Evolutionary conservation across 2,113 vertebrate genomes (phyloP).

Genomic region (Dipodomys merriami): DNA sequence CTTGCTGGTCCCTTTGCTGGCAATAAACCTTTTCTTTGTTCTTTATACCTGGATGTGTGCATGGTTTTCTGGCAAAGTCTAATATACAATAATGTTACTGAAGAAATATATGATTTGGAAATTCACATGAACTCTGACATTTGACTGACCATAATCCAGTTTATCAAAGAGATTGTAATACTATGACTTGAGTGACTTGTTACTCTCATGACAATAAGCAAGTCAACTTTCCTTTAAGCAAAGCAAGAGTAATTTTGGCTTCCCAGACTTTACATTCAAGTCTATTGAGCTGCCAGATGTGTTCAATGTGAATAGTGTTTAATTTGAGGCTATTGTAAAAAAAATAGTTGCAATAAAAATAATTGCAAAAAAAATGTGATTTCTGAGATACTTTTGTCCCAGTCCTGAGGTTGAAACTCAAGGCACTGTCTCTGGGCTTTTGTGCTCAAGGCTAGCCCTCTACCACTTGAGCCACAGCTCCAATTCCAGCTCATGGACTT

Average conservation of each 20-base stretch:
- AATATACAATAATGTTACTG: background rate
- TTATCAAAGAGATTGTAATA: slow-evolving; percentile 76
- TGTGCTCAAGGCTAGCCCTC: no score
- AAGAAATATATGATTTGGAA: slow-evolving; percentile 62
- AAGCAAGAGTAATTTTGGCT: slow-evolving; percentile 87
- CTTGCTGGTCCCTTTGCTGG: no score
- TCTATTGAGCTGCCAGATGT: slow-evolving; percentile 88
- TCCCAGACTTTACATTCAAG: slow-evolving; percentile 86
- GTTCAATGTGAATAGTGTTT: slow-evolving; percentile 92
- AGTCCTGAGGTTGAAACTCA: no score
- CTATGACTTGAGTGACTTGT: slow-evolving; percentile 85
- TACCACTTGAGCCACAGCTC: no score
- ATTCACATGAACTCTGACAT: slow-evolving; percentile 65
- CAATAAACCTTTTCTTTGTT: no score
- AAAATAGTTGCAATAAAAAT: no score
- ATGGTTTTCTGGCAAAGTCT: no score
- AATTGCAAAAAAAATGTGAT: no score
- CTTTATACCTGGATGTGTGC: no score
- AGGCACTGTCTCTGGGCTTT: no score
- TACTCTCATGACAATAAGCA: slow-evolving; percentile 86
- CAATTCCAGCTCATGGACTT: no score
- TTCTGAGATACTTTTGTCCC: background rate
- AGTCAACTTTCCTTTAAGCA: slow-evolving; percentile 85
- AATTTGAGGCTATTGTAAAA: slow-evolving; percentile 82
- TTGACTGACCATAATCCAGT: slow-evolving; percentile 69